These are phyloP conservation scores for Sakesphorus luctuosus DNA, from an alignment of 2,113 vertebrate species.

Conservation along the genomic window DNA sequence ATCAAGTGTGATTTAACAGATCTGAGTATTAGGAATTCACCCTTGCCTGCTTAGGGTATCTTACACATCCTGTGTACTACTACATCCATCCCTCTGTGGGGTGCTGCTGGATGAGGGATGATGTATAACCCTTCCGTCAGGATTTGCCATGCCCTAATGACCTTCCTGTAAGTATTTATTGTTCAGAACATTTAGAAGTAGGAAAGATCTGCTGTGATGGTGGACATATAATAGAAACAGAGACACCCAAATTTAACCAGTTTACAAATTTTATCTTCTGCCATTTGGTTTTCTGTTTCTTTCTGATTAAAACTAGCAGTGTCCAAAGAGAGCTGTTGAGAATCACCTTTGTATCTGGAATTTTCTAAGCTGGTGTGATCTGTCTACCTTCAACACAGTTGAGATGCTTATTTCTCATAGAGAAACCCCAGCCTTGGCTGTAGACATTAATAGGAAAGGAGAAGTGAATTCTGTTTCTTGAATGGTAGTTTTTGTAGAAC, in stretches of 20 bases:
- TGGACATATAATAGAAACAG: background rate
- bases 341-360: background rate
- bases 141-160: constrained; percentile 45
- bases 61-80: background rate
- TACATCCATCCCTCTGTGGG: constrained; percentile 35
- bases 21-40: fast-evolving
- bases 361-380: background rate
- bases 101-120: constrained; percentile 33
- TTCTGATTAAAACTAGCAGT: background rate
- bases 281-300: background rate
- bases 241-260: background rate
- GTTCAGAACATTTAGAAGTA: constrained; percentile 60
- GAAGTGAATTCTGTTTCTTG: constrained; percentile 11
- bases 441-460: background rate
- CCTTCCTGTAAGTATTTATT: constrained; percentile 70
- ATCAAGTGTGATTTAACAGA: background rate
- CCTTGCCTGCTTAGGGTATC: background rate
- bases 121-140: constrained; percentile 50
- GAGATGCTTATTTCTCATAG: constrained; percentile 22
- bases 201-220: constrained; percentile 14
- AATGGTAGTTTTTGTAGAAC: background rate
- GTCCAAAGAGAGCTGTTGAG: constrained; percentile 8
- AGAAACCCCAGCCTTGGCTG: constrained; percentile 29
- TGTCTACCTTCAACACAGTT: background rate
- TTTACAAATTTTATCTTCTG: constrained; percentile 23